Evolutionary conservation across 64 coral and sea anemone genomes (phyloP).

Genomic region (Stichodactyla helianthus): DNA sequence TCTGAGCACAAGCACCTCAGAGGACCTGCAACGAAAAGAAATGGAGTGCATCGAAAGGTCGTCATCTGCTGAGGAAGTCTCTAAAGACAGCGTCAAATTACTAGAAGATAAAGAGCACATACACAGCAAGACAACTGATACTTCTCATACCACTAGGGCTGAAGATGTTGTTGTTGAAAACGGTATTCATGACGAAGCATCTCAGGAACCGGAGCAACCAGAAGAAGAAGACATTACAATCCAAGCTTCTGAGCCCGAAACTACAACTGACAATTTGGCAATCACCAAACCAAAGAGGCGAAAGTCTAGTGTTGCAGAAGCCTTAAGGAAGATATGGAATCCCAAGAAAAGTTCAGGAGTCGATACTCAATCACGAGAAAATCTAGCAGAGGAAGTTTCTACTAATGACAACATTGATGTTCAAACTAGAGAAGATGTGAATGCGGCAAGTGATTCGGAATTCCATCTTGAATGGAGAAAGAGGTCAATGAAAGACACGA

Average conservation of each 20-base stretch:
- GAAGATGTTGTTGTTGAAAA: background rate
- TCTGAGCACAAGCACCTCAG: too few species aligned
- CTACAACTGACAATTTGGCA: background rate
- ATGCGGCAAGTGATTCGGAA: background rate
- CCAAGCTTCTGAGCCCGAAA: background rate
- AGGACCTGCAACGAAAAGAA: too few species aligned
- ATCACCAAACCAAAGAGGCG: background rate
- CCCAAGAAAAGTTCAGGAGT: background rate
- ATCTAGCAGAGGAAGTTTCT: background rate
- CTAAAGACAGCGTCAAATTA: background rate
- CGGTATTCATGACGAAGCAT: too few species aligned
- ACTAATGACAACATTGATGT: background rate
- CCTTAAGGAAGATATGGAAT: background rate
- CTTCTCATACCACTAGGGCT: background rate
- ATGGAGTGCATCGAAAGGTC: background rate
- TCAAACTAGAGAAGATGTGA: background rate
- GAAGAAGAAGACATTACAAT: background rate
- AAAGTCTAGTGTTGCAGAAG: background rate
- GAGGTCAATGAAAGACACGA: too few species aligned
- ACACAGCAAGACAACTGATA: background rate
- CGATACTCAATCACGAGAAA: background rate
- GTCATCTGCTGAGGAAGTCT: background rate
- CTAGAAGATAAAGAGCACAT: background rate
- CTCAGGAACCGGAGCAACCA: too few species aligned
- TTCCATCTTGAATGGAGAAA: too few species aligned